Conservation (phyloP, 2,888 invertebrate species). For the Dugesia japonica region DNA sequence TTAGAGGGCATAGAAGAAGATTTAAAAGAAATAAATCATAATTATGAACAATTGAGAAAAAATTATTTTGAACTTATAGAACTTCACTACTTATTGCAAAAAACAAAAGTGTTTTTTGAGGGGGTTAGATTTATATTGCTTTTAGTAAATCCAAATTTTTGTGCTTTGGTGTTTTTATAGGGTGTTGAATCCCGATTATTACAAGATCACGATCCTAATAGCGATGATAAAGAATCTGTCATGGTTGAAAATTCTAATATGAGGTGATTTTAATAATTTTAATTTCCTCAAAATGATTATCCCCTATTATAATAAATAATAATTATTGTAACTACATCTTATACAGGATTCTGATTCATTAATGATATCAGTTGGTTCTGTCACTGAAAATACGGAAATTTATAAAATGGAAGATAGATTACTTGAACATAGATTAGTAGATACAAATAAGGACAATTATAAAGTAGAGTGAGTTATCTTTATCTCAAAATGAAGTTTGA, state of each 20-base stretch:
- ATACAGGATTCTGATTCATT: no score
- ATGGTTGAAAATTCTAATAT: neutral
- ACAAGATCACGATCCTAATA: neutral
- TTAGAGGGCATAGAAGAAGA: slow-evolving; percentile 75
- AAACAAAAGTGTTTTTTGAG: slow-evolving; percentile 91
- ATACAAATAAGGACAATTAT: no score
- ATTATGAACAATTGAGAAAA: slow-evolving; percentile 80
- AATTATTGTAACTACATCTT: no score
- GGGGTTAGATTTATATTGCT: slow-evolving; percentile 52
- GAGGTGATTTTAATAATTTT: neutral
- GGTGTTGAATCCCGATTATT: neutral
- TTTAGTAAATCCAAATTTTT: no score
- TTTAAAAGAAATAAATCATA: slow-evolving; percentile 85
- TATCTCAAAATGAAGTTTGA: no score
- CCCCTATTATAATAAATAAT: no score
- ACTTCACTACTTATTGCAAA: slow-evolving; percentile 77
- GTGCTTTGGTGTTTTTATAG: neutral
- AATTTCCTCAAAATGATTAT: no score
- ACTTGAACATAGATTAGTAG: no score
- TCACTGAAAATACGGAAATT: no score
- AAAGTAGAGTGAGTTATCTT: no score
- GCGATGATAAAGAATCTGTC: neutral
- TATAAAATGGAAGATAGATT: no score
- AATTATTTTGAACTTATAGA: slow-evolving; percentile 84
- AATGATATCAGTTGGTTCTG: no score